These are phyloP conservation scores for Promerops cafer DNA, from an alignment of 2,113 vertebrate species.

Conservation along the genomic window DNA sequence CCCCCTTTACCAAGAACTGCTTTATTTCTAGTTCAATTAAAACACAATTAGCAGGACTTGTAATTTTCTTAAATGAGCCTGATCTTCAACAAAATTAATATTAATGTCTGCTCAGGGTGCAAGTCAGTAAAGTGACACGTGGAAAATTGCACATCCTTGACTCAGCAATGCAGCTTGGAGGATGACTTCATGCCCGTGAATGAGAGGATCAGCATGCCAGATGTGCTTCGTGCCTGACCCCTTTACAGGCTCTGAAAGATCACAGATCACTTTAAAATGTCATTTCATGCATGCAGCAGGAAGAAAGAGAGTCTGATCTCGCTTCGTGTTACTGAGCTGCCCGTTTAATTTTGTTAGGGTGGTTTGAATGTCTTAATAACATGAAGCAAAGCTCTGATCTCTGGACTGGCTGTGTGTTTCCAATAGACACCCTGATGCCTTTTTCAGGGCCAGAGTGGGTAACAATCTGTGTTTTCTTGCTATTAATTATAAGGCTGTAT, in stretches of 20 bases:
- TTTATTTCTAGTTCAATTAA: background rate
- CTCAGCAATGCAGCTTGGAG: background rate
- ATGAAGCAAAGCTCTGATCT: background rate
- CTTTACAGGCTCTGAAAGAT: background rate
- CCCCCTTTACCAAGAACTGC: background rate
- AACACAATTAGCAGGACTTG: background rate
- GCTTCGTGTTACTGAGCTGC: background rate
- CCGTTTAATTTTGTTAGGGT: background rate
- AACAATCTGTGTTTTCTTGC: background rate
- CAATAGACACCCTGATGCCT: background rate
- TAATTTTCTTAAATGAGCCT: background rate
- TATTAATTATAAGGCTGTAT: background rate
- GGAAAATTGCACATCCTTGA: constrained; percentile 10
- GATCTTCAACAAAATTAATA: background rate
- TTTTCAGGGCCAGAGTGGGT: background rate
- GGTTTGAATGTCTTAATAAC: background rate
- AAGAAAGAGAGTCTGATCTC: background rate
- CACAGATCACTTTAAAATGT: background rate
- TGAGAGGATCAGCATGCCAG: background rate
- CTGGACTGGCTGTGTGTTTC: background rate
- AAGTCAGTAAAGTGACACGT: background rate
- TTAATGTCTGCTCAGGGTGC: background rate
- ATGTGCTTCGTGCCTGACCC: background rate
- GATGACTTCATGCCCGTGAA: constrained; percentile 35
- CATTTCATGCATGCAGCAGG: background rate